Base-by-base conservation (phyloP, 1,140 invertebrate genomes). In the Coenobita brevimanus region DNA sequence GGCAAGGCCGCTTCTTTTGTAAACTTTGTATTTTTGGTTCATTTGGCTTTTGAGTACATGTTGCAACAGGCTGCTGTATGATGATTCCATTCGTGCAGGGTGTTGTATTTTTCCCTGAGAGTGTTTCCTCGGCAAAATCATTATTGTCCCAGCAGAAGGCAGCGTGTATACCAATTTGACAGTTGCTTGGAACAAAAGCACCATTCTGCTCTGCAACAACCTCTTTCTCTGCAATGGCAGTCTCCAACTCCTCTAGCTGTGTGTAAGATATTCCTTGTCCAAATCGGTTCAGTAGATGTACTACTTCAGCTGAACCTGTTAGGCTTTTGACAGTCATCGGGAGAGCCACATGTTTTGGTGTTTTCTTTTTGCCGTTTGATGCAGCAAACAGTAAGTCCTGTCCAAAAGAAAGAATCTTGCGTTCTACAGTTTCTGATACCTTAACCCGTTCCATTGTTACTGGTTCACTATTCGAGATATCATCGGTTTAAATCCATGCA, bases 91-190 rank as follows among this genome's bases (percentile, higher is more conserved):
- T 75, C 3, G 71, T 75, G 27, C 27, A n/a, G n/a, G n/a, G n/a
- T n/a, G n/a, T n/a, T n/a, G n/a, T n/a, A n/a, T n/a, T n/a, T 33
- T 75, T 24, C 3, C 71, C 38, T 2, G n/a, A 8, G 2, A 6
- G 71, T 3, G 71, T 75, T 41, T 75, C 27, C 10, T 41, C 38
- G 38, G 30, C 38, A 3, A 75, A 3, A 36, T 75, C 38, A 41
- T 75, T 30, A 36, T 75, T 75, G 21, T 69, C 71, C 71, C 71
- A 75, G 38, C 71, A 75, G 27, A 75, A 33, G 24, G 38, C 36
- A 4, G 36, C 27, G 21, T 24, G 27, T 30, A 6, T n/a, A 75
- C 6, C 38, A 3, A 36, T 24, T 3, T 13, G 27, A 36, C 3
- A 33, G 71, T 75, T 75, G 8, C 27, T 3, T 4, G 71, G 71